Percentiles rank a stretch among this genome's conserved stretches.
Conservation (phyloP, 2,113 vertebrate genomes). For the Urocynchramus pylzowi region DNA sequence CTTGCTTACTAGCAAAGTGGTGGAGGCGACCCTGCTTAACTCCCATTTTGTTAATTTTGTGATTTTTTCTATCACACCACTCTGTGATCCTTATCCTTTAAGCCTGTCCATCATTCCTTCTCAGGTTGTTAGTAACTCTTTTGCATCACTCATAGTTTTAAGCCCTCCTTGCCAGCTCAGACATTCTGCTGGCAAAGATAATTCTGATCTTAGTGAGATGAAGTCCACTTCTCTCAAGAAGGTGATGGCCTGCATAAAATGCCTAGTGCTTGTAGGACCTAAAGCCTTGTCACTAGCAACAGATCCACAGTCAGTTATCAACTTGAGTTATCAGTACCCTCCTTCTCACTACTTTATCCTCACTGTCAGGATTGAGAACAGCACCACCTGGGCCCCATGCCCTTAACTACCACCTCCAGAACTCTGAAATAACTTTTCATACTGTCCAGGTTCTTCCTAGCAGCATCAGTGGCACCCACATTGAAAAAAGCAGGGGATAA, state of each 20-base stretch:
- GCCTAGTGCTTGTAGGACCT: not conserved
- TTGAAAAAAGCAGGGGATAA: not conserved
- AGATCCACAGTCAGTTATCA: not conserved
- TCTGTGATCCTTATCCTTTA: not conserved
- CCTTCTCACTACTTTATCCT: not conserved
- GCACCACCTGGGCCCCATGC: not conserved
- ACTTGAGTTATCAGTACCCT: not conserved
- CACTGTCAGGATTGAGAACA: not conserved
- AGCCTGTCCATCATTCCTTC: not conserved
- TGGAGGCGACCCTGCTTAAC: fast-evolving
- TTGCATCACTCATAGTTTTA: not conserved
- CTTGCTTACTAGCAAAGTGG: not conserved
- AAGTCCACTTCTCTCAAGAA: not conserved
- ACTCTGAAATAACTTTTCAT: not conserved
- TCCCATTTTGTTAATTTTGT: not conserved
- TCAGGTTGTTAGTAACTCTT: not conserved
- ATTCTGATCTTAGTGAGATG: too few species aligned
- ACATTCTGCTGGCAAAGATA: not conserved
- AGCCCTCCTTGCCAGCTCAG: not conserved
- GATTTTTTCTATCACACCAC: not conserved
- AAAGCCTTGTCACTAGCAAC: not conserved
- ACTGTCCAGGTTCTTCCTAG: not conserved
- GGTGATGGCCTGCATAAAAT: not conserved
- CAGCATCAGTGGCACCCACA: not conserved
- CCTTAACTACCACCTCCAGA: not conserved